Conservation (phyloP, 1,140 invertebrate species). For the Chlorops oryzae region DNA sequence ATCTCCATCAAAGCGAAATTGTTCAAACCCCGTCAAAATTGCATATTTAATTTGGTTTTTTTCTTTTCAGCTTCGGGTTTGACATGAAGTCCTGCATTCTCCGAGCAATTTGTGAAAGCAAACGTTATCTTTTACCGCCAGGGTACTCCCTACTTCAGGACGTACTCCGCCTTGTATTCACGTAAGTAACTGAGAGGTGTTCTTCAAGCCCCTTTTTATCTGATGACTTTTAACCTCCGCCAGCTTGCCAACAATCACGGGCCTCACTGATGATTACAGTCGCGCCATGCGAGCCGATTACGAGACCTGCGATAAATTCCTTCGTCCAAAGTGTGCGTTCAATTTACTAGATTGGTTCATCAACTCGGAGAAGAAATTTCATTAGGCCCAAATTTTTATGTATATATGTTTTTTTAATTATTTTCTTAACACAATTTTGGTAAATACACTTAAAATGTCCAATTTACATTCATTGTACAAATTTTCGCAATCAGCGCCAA, state of each 20-base stretch:
- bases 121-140: constrained; percentile 32
- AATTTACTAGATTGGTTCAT: constrained; percentile 10
- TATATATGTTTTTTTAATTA: background rate
- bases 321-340: constrained; percentile 7
- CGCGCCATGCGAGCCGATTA: constrained; percentile 23
- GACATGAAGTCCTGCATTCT: constrained; percentile 39
- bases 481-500: background rate
- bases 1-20: too few species aligned
- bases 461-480: too few species aligned
- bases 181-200: constrained; percentile 18
- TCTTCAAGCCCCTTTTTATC: background rate
- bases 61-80: constrained; percentile 23
- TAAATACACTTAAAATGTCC: background rate
- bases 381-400: background rate
- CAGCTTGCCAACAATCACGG: constrained; percentile 34
- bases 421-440: background rate
- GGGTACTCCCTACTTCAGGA: constrained; percentile 42
- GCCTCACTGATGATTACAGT: constrained; percentile 34
- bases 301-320: constrained; percentile 17
- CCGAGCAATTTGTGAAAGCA: constrained; percentile 34
- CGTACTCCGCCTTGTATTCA: constrained; percentile 33
- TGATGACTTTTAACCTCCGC: background rate
- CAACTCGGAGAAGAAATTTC: background rate
- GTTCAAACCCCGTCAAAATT: background rate
- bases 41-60: background rate